Evolutionary conservation across 2,797 vertebrate genomes (phyloP), one percentile per base, ranked within the genome.

Genomic region (Brachyalestes nurse): DNA sequence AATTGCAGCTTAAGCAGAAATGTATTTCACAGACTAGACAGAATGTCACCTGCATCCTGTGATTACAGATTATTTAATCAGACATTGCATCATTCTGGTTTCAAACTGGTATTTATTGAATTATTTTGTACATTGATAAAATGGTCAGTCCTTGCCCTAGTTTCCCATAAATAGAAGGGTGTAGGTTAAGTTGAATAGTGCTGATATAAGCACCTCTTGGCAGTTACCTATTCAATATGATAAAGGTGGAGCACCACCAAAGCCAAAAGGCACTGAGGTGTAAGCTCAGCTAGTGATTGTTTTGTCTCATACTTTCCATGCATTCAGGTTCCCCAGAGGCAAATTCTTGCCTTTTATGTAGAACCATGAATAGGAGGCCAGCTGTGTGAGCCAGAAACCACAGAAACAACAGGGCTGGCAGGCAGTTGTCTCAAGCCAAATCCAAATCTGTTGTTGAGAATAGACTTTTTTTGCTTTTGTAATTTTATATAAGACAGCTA

Each of bases 391-490:
- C 14, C 49, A 64, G 49, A 51, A 40, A 38, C 40, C 49, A 78
- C 51, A 67, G 53, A 38, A 75, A 66, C 17, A 81, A 70, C 49
- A 78, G 16, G n/a, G 17, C 21, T 49, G n/a, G 51, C 14, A 73
- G 16, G 6, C 16, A 10, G 34, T 19, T 45, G 16, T 34, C 42
- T 51, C 19, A 12, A 12, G 21, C 19, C 40, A 75, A 76, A 64
- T 64, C 38, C 53, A 75, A 72, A 74, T 72, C 8, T 62, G 57
- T 75, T 66, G 34, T 53, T 80, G 70, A 62, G 55, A 71, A 80
- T 57, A 61, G 34, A 79, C 19, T 57, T 17, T 5, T 17, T 38
- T 10, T 42, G 25, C 16, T n/a, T 40, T n/a, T 57, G 38, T 42
- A 75, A 2, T 70, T 70, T 72, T 40, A 10, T 64, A 62, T 25